These are phyloP conservation scores for Trissolcus brochymenae DNA, from an alignment of 2,888 invertebrate genomes.

Conservation along the genomic window DNA sequence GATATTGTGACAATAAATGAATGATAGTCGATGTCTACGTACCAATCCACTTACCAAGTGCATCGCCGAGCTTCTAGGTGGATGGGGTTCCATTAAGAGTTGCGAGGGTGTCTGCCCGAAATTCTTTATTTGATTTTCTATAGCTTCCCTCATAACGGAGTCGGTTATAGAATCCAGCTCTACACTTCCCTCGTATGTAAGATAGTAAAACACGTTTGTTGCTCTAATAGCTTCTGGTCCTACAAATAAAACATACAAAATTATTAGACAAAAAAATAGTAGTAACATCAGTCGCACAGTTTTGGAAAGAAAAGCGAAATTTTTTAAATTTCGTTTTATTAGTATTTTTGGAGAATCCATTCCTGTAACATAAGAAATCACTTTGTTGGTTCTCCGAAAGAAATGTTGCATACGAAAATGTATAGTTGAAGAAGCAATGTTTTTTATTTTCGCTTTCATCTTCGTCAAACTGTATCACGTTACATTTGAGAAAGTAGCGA, in stretches of 20 bases:
- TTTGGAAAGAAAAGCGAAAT: too few species aligned
- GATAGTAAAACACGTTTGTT: constrained; percentile 99
- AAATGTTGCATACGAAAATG: constrained; percentile 2
- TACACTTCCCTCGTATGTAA: constrained; percentile 98
- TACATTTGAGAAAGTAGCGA: constrained; percentile 62
- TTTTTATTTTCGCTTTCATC: constrained; percentile 58
- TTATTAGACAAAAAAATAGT: background rate
- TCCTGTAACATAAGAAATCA: too few species aligned
- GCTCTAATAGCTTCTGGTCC: constrained; percentile 98
- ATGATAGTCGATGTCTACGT: constrained; percentile 20
- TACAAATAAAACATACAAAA: constrained; percentile 64
- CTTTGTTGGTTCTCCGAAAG: constrained; percentile 1
- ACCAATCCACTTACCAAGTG: constrained; percentile 82
- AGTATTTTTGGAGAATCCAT: background rate
- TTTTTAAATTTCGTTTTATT: too few species aligned
- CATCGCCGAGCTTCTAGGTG: constrained; percentile 96
- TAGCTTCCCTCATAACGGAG: constrained; percentile 92
- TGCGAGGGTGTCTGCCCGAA: constrained; percentile 99
- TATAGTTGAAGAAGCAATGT: constrained; percentile 34
- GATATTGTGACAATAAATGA: constrained; percentile 1
- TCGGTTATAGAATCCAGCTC: constrained; percentile 94
- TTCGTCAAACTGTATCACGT: constrained; percentile 65
- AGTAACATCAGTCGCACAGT: too few species aligned
- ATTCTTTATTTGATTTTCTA: constrained; percentile 97
- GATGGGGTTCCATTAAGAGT: constrained; percentile 98